phyloP scores from a whole-genome alignment of 1,140 invertebrate species.

The Potamilus streckersoni region DNA sequence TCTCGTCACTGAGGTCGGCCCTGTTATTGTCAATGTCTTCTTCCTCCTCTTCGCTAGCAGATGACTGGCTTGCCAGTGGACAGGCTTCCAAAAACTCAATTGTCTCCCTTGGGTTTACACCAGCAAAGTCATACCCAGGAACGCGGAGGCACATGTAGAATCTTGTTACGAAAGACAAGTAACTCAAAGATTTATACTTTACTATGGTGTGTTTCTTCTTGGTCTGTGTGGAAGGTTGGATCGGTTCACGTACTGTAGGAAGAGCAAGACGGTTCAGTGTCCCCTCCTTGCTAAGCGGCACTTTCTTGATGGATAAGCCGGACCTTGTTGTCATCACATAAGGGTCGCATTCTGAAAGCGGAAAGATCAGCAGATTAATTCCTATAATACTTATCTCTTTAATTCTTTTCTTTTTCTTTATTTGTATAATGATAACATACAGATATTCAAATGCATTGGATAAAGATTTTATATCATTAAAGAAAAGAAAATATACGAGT shows the following conservation, averaged over 20 bases:
- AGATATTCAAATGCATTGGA: no score
- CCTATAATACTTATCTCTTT: no score
- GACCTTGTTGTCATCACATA: slow-evolving; percentile 54
- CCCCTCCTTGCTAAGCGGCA: slow-evolving; percentile 9
- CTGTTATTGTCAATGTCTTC: slow-evolving; percentile 16
- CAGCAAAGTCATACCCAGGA: slow-evolving; percentile 36
- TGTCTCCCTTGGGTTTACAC: slow-evolving; percentile 27
- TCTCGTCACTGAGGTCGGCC: neutral
- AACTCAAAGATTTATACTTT: slow-evolving; percentile 41
- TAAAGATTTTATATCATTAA: no score
- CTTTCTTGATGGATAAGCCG: slow-evolving; percentile 45
- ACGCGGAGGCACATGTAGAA: slow-evolving; percentile 36
- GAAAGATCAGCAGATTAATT: neutral
- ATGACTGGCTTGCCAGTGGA: slow-evolving; percentile 10
- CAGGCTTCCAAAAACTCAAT: slow-evolving; percentile 16
- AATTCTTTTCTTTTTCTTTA: no score
- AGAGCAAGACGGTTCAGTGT: slow-evolving; percentile 1
- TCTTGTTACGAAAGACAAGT: slow-evolving; percentile 53
- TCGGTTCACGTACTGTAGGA: neutral
- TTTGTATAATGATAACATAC: no score
- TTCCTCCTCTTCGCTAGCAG: neutral
- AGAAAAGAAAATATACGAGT: no score
- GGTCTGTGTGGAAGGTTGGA: neutral
- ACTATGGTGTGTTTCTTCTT: slow-evolving; percentile 22
- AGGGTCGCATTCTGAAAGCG: slow-evolving; percentile 46